A percentile compares a stretch with the other conserved stretches of the same genome.
Evolutionary conservation across 92 coral and sea anemone genomes (phyloP).

Genomic region (Epizoanthus illoricatus): DNA sequence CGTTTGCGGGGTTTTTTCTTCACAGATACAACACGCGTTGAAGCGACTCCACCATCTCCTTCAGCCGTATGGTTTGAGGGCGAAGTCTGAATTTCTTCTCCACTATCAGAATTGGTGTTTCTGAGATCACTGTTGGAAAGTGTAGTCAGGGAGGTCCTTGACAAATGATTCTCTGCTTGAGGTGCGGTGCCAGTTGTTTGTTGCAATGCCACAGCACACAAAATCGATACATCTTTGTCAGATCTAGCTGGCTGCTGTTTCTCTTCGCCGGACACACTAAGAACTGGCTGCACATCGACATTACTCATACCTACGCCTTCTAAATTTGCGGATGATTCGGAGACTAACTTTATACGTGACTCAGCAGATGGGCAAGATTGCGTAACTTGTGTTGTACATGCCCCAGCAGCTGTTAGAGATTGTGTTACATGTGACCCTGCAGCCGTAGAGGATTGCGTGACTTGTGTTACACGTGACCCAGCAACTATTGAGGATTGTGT

Average conservation of each 20-base stretch:
- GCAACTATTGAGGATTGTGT: not conserved
- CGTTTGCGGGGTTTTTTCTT: slow-evolving; percentile 3
- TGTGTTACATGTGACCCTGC: not conserved
- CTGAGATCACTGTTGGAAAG: no score
- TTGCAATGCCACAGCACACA: not conserved
- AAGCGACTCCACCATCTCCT: not conserved
- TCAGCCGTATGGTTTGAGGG: not conserved
- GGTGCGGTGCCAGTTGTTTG: not conserved
- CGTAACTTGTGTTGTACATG: not conserved
- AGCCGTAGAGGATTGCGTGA: not conserved
- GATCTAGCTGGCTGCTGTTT: no score
- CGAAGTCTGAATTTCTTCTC: not conserved
- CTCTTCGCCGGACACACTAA: no score
- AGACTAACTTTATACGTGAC: not conserved
- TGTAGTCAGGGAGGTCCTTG: not conserved
- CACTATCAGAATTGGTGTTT: no score
- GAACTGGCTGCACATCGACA: not conserved
- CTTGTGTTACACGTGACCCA: not conserved
- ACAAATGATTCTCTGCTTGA: not conserved
- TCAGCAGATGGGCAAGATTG: not conserved
- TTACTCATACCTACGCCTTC: not conserved
- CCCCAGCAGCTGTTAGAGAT: not conserved
- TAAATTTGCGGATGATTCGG: not conserved
- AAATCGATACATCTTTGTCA: no score
- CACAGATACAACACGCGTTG: not conserved